phyloP scores from a whole-genome alignment of 1,140 invertebrate genomes.

The Eurytemora carolleeae region DNA sequence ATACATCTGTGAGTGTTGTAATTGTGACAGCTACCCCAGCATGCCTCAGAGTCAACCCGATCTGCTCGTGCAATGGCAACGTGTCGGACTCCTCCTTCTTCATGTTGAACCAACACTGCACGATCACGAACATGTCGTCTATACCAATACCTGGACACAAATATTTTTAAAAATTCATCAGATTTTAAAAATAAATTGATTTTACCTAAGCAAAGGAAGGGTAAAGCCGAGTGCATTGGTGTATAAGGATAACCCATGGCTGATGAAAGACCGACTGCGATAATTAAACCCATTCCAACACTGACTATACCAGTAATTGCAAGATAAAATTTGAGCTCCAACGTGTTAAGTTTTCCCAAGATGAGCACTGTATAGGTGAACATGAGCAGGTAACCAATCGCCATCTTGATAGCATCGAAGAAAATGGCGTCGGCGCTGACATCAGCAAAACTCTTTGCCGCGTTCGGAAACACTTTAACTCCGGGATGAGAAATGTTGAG shows the following conservation, averaged over 20 bases:
- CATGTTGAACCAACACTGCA: constrained; percentile 17
- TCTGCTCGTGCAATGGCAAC: constrained; percentile 24
- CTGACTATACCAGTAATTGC: constrained; percentile 1
- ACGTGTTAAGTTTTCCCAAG: not conserved
- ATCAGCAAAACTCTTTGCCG: constrained; percentile 5
- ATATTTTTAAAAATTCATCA: not conserved
- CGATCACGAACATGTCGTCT: constrained; percentile 28
- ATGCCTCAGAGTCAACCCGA: constrained; percentile 23
- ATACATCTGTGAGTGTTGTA: constrained; percentile 30
- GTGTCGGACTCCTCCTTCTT: not conserved
- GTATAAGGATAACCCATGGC: not conserved
- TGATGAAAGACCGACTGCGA: not conserved
- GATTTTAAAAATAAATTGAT: not conserved
- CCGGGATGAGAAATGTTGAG: not conserved
- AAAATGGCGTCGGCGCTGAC: constrained; percentile 2
- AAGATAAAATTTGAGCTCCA: not conserved
- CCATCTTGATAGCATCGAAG: constrained; percentile 8
- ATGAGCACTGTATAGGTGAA: constrained; percentile 7
- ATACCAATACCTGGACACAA: constrained; percentile 24
- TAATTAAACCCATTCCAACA: not conserved
- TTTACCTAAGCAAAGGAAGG: constrained; percentile 28
- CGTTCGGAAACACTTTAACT: not conserved
- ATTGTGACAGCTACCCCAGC: constrained; percentile 28
- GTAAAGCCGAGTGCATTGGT: constrained; percentile 1
- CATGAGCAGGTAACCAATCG: constrained; percentile 2